Conservation (phyloP, 2,888 invertebrate genomes). For the Microctonus brassicae region DNA sequence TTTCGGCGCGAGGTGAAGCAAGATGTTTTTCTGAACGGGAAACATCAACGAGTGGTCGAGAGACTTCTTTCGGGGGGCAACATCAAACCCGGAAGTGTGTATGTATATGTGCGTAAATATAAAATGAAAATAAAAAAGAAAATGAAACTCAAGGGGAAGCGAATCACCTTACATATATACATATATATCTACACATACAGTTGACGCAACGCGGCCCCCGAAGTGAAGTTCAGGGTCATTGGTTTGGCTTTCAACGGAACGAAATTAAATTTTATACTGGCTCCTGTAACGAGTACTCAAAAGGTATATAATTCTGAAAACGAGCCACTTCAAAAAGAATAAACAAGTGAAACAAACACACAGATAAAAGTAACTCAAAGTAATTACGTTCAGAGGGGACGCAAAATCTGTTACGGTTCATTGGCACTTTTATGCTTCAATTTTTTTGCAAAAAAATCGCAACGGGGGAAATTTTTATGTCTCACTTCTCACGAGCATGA, state of each 20-base stretch:
- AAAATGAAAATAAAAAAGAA: background rate
- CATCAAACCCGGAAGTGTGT: conserved; percentile 1
- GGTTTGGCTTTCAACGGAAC: conserved; percentile 54
- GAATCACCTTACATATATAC: background rate
- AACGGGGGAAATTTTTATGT: conserved; percentile 6
- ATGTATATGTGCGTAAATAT: background rate
- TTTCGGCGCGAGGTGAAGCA: background rate
- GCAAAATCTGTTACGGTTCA: conserved; percentile 6
- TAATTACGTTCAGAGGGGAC: background rate
- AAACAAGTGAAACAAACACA: conserved; percentile 4
- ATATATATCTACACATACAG: background rate
- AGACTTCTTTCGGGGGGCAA: background rate
- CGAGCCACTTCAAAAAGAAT: conserved; percentile 10
- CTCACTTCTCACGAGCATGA: conserved; percentile 9
- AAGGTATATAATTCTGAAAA: conserved; percentile 25
- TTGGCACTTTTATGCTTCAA: conserved; percentile 5
- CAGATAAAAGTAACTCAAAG: conserved; percentile 20
- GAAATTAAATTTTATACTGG: conserved; percentile 58
- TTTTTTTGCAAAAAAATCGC: background rate
- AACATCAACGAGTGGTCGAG: conserved; percentile 27
- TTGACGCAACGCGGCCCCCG: background rate
- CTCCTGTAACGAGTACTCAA: conserved; percentile 49
- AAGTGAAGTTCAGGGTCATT: conserved; percentile 8
- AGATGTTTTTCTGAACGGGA: background rate
- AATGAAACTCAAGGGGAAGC: background rate